Base-by-base conservation (phyloP, 2,113 vertebrate genomes). In the Dipodomys ordii region DNA sequence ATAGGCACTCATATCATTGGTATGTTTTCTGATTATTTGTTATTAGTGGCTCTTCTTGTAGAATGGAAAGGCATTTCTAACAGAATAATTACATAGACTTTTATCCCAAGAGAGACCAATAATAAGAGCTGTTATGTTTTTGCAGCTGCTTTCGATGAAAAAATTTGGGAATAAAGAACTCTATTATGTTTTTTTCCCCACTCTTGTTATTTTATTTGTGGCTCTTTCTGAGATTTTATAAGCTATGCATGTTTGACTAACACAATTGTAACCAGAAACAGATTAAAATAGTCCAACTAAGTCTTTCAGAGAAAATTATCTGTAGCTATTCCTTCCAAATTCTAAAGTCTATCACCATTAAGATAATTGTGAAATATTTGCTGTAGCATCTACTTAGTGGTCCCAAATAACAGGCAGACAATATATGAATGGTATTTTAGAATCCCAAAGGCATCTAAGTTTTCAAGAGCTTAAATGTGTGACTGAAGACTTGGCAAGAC, bases 251-350 rank as follows among this genome's bases (percentile, higher is more conserved):
- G 78, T 72, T 96, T 92, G 67, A 93, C 79, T 49, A 93, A 71
- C 83, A 93, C 93, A 92, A 86, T 87, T 84, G 84, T 83, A 96
- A 95, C 89, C 64, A 96, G 65, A 97, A 97, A 82, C 95, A 94
- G 68, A 76, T 87, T 80, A 69, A 57, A 83, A 88, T n/a, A 87
- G 62, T 30, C 5, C n/a, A 84, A 81, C n/a, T 91, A 79, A 92
- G 49, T 11, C 72, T 88, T 95, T 90, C 53, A 49, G 68, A 77
- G 49, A 92, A 92, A 94, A 69, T 83, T 39, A 87, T 95, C 83
- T 91, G 67, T n/a, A 72, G n/a, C 25, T 25, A 0, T 80, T 81
- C 6, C 67, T 88, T 88, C 62, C 62, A 87, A 89, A 94, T 93
- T 92, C 78, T 94, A 28, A 92, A 32, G 74, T 82, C 77, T 83